phyloP scores from a whole-genome alignment of 2,113 vertebrate genomes.

The Cinclus cinclus region DNA sequence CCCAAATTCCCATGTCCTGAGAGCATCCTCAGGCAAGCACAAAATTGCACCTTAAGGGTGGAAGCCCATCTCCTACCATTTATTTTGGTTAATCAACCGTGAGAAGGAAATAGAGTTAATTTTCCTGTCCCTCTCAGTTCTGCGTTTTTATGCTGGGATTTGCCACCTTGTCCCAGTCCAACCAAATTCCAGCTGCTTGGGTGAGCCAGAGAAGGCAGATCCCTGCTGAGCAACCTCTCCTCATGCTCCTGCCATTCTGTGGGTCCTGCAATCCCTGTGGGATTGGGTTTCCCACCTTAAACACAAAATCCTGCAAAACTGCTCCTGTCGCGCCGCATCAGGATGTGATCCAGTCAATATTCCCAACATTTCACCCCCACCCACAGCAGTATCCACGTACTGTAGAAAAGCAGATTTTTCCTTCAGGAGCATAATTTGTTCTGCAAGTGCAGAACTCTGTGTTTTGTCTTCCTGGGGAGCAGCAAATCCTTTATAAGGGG shows the following conservation, averaged over 20 bases:
- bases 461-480: neutral
- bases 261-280: neutral
- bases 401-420: neutral
- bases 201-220: neutral
- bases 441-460: neutral
- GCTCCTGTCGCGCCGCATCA: neutral
- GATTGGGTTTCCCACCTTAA: neutral
- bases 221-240: neutral
- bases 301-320: neutral
- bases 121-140: neutral
- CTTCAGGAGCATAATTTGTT: neutral
- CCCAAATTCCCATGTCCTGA: neutral
- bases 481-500: neutral
- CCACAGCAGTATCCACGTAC: neutral
- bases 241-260: neutral
- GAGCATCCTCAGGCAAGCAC: neutral
- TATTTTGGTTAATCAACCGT: neutral
- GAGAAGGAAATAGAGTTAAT: neutral
- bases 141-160: neutral
- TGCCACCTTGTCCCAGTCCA: neutral
- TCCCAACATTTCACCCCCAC: neutral
- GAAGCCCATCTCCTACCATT: neutral
- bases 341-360: neutral
- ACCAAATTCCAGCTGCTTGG: fast-evolving
- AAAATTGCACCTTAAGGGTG: neutral